Evolutionary conservation across 2,113 vertebrate species (phyloP).

Genomic region (Sebastes fasciatus): DNA sequence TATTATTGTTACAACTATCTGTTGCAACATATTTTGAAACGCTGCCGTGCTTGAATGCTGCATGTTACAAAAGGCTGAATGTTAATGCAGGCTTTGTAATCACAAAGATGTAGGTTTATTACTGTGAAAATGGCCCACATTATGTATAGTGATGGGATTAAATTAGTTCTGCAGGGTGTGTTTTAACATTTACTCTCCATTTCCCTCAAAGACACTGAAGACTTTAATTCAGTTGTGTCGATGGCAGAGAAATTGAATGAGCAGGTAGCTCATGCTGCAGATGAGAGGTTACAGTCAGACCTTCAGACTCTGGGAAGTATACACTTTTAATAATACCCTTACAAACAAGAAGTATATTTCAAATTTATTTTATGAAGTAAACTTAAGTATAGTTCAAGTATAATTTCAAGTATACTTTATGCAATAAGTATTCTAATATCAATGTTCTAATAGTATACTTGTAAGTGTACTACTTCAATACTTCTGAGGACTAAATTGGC

Average conservation of each 20-base stretch:
- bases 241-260: conserved; percentile 66
- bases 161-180: background rate
- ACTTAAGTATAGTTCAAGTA: too few species aligned
- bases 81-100: conserved; percentile 9
- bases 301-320: conserved; percentile 75
- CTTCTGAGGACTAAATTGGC: too few species aligned
- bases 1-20: conserved; percentile 15
- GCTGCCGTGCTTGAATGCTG: conserved; percentile 17
- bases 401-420: too few species aligned
- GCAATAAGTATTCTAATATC: too few species aligned
- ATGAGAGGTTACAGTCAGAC: conserved; percentile 67
- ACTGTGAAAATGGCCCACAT: background rate
- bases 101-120: background rate
- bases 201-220: conserved; percentile 77
- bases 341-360: too few species aligned
- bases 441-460: too few species aligned
- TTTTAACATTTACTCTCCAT: conserved; percentile 37
- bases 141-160: background rate
- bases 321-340: conserved; percentile 7
- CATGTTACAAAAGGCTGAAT: conserved; percentile 18
- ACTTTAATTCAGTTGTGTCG: conserved; percentile 80
- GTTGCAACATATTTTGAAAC: conserved; percentile 35
- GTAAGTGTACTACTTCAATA: too few species aligned
- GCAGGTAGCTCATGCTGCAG: conserved; percentile 58
- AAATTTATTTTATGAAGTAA: too few species aligned